phyloP scores from a whole-genome alignment of 2,797 vertebrate genomes.

The Argya squamiceps region DNA sequence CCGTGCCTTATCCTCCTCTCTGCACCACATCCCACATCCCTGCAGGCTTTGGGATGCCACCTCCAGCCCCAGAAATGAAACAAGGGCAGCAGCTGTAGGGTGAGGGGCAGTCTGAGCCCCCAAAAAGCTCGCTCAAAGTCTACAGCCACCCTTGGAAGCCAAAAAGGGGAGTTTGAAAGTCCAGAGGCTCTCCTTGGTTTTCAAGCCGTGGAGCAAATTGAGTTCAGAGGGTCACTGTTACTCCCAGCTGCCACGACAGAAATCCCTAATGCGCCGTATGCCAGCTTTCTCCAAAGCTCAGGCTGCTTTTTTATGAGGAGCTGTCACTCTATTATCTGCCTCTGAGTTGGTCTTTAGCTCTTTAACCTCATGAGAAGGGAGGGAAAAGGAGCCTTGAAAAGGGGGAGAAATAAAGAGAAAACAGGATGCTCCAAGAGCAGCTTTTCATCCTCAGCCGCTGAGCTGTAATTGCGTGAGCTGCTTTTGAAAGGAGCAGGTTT shows the following conservation, averaged over 20 bases:
- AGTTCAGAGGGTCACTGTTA: constrained; percentile 74
- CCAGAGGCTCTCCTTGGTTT: constrained; percentile 51
- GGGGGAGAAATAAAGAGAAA: neutral
- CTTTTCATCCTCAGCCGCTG: neutral
- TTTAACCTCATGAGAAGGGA: constrained; percentile 70
- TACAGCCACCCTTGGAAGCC: neutral
- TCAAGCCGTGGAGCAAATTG: constrained; percentile 75
- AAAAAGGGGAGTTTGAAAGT: constrained; percentile 4
- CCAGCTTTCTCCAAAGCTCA: neutral
- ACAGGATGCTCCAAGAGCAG: neutral
- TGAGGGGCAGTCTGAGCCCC: fast-evolving
- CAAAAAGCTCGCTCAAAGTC: neutral
- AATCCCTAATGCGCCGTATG: constrained; percentile 45
- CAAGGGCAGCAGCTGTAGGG: neutral
- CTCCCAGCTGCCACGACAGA: constrained; percentile 55
- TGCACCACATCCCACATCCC: fast-evolving
- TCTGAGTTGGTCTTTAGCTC: constrained; percentile 73
- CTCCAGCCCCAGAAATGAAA: neutral
- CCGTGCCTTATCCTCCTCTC: fast-evolving
- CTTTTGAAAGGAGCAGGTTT: neutral
- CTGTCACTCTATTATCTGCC: constrained; percentile 76
- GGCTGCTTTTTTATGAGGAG: constrained; percentile 71
- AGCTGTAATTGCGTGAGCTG: neutral
- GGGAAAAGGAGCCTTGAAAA: neutral
- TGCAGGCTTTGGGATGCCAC: neutral